Evolutionary conservation across 2,888 invertebrate genomes (phyloP).

Genomic region (Corythucha ciliata): DNA sequence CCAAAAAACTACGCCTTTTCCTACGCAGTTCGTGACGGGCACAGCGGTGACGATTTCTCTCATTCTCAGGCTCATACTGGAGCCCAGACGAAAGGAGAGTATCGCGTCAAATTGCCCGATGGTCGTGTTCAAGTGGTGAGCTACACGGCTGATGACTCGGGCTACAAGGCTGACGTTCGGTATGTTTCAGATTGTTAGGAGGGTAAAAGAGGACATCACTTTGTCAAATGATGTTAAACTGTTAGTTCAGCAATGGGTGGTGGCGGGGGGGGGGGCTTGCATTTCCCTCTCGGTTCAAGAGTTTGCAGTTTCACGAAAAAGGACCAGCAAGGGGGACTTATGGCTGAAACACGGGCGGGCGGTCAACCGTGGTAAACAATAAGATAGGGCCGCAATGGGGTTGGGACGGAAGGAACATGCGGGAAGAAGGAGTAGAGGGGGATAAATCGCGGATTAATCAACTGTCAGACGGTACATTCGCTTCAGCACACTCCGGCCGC

Average conservation of each 20-base stretch:
- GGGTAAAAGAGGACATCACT: neutral
- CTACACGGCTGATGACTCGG: conserved; percentile 56
- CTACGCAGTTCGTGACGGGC: conserved; percentile 52
- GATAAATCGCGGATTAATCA: no score
- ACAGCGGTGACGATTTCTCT: conserved; percentile 58
- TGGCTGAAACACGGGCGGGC: no score
- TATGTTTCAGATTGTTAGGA: conserved; percentile 41
- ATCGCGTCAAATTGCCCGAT: conserved; percentile 57
- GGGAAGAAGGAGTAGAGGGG: no score
- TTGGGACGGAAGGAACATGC: no score
- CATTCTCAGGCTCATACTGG: conserved; percentile 55
- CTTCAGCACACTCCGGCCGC: no score
- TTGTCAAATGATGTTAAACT: neutral
- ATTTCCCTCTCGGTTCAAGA: no score
- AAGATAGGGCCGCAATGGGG: no score
- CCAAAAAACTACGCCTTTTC: conserved; percentile 54
- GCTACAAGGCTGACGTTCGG: conserved; percentile 57
- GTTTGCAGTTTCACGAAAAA: no score
- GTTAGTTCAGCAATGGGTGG: neutral
- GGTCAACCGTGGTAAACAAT: no score
- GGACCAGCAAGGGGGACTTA: no score
- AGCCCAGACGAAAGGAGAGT: conserved; percentile 56
- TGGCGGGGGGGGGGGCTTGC: no score
- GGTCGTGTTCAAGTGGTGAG: conserved; percentile 57
- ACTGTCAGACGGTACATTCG: no score